These are phyloP conservation scores for Keiferia lycopersicella DNA, from an alignment of 2,888 invertebrate species.

Conservation along the genomic window DNA sequence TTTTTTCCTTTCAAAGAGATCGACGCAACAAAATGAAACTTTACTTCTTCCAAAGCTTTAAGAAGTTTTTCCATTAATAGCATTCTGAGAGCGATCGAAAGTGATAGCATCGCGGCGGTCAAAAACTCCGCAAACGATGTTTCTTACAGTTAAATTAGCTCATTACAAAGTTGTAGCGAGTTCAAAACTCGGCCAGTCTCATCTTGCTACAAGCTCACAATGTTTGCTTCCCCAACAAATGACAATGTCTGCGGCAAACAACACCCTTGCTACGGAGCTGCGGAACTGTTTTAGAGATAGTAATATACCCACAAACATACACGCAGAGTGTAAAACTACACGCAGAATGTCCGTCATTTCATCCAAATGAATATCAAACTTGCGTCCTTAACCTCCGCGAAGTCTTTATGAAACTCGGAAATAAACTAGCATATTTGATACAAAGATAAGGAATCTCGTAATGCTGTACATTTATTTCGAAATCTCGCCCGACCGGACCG, in stretches of 20 bases:
- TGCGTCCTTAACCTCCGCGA: no score
- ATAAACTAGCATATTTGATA: not conserved
- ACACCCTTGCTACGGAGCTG: conserved; percentile 2
- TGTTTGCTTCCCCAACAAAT: conserved; percentile 16
- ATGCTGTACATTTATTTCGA: not conserved
- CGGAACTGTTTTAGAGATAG: conserved; percentile 9
- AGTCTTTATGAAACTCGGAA: not conserved
- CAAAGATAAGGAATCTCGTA: conserved; percentile 1
- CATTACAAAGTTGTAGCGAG: not conserved
- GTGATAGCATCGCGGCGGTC: not conserved
- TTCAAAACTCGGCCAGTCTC: conserved; percentile 13
- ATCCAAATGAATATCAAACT: not conserved
- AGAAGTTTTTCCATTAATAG: not conserved
- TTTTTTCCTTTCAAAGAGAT: no score
- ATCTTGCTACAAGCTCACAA: conserved; percentile 3
- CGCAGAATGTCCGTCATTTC: not conserved
- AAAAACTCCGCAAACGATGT: not conserved
- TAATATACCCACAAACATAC: not conserved
- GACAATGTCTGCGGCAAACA: conserved; percentile 10
- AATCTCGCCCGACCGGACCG: not conserved
- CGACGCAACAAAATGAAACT: no score
- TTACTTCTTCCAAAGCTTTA: no score
- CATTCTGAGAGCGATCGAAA: not conserved
- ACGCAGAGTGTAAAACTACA: conserved; percentile 1
- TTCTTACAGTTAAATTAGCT: not conserved